phyloP scores from a whole-genome alignment of 1,140 invertebrate genomes.

The Psix sp. region DNA sequence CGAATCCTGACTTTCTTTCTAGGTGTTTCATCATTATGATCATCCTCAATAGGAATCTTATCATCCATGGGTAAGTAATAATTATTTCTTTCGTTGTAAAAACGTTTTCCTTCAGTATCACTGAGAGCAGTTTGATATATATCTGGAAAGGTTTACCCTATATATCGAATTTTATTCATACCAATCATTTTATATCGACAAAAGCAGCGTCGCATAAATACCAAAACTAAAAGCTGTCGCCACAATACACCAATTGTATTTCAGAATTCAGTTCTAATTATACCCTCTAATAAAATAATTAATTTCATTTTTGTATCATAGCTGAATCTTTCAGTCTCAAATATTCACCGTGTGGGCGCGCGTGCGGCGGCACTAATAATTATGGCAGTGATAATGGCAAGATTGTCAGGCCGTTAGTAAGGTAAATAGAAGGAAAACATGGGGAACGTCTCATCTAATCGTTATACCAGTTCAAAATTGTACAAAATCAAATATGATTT shows the following conservation, averaged over 20 bases:
- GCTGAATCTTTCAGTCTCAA: constrained; percentile 41
- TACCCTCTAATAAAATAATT: constrained; percentile 24
- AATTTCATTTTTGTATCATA: constrained; percentile 19
- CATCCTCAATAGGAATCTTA: constrained; percentile 23
- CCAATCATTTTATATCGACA: constrained; percentile 31
- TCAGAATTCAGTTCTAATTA: constrained; percentile 27
- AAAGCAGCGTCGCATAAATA: constrained; percentile 51
- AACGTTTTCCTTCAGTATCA: constrained; percentile 21
- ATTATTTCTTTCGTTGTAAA: constrained; percentile 21
- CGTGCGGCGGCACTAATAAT: constrained; percentile 71
- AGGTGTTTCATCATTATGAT: constrained; percentile 58
- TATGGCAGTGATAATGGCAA: constrained; percentile 63
- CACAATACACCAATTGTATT: constrained; percentile 34
- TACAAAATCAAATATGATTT: too few species aligned
- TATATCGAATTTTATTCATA: constrained; percentile 42
- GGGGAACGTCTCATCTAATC: constrained; percentile 26
- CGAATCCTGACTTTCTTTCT: constrained; percentile 69
- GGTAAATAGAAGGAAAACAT: constrained; percentile 44
- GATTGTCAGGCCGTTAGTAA: constrained; percentile 54
- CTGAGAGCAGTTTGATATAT: constrained; percentile 55
- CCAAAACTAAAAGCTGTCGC: constrained; percentile 55
- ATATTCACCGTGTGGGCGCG: constrained; percentile 73
- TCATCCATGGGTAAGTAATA: constrained; percentile 8
- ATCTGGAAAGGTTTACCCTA: constrained; percentile 70
- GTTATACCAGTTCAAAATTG: not conserved